A percentile compares a stretch with the other conserved stretches of the same genome.
phyloP scores from a whole-genome alignment of 2,888 invertebrate genomes.

The Pristionchus mayeri region DNA sequence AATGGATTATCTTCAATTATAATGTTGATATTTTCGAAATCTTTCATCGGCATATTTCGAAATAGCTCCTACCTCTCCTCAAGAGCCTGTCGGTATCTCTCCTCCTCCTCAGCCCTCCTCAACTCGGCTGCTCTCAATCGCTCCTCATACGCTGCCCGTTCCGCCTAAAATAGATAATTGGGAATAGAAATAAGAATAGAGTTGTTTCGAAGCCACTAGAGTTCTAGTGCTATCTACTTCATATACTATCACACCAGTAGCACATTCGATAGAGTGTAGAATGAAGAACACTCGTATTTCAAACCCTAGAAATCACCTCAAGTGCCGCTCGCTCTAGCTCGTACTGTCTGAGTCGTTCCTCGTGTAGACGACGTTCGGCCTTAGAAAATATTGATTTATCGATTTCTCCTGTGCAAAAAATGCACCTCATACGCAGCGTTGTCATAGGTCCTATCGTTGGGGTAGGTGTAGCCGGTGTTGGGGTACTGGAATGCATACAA shows the following conservation, averaged over 20 bases:
- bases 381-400: neutral
- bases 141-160: constrained; percentile 26
- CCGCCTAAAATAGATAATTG: neutral
- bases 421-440: neutral
- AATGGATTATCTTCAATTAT: neutral
- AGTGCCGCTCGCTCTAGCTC: neutral
- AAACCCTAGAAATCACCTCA: constrained; percentile 2
- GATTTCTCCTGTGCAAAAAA: neutral
- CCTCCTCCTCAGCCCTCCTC: constrained; percentile 19
- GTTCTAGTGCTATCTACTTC: neutral
- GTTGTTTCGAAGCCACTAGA: too few species aligned
- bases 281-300: too few species aligned
- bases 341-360: neutral
- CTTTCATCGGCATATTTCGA: neutral
- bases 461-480: constrained; percentile 15
- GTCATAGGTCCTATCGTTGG: neutral
- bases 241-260: neutral
- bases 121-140: neutral
- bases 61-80: neutral
- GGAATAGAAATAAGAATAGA: too few species aligned
- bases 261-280: neutral
- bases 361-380: neutral
- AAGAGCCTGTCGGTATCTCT: neutral
- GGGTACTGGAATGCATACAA: constrained; percentile 17
- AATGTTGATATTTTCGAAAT: too few species aligned